Evolutionary conservation across 2,113 vertebrate species (phyloP), one percentile per base, ranked within the genome.

Genomic region (Pseudopodoces humilis): DNA sequence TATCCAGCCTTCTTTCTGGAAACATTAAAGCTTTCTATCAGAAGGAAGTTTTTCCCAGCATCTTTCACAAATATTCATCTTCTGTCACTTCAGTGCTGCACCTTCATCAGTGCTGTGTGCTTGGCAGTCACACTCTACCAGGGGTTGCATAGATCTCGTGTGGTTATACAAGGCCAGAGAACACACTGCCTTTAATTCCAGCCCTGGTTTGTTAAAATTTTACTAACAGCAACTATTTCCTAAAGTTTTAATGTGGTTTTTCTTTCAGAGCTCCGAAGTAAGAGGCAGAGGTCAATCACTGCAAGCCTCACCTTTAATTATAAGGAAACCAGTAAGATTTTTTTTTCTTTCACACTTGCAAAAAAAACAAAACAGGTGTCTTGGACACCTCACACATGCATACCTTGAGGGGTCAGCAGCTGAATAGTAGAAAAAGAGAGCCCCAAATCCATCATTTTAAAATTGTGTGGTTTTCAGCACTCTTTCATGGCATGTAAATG

Each of bases 1-100:
- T 86, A 95, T 60, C 74, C 70, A 94, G 25, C 41, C n/a, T 92
- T 41, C 74, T 96, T 89, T 96, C 78, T 92, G 77, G 74, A 95
- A 91, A 79, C 44, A 58, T 91, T 86, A 89, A 84, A 78, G 65
- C 63, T 60, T 82, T 81, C 56, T 87, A 46, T 76, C 41, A 92
- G 91, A 84, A 86, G 56, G 52, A 78, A 71, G 53, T 82, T 92
- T 95, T 91, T 33, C 58, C 18, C 37, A 50, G 39, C 8, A 25
- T 65, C 33, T 92, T 92, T 89, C 33, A 71, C 65, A 69, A 76
- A 53, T 69, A 69, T 95, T 95, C 7, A 1, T 92, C 49, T 75
- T 78, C 74, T 89, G 63, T 44, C 74, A 60, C 20, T 95, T 72
- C 41, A 76, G 31, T 79, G 62, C 52, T 84, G 62, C 49, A 64